These are phyloP conservation scores for Leptoclinus maculatus DNA, from an alignment of 2,797 vertebrate species.

Conservation along the genomic window DNA sequence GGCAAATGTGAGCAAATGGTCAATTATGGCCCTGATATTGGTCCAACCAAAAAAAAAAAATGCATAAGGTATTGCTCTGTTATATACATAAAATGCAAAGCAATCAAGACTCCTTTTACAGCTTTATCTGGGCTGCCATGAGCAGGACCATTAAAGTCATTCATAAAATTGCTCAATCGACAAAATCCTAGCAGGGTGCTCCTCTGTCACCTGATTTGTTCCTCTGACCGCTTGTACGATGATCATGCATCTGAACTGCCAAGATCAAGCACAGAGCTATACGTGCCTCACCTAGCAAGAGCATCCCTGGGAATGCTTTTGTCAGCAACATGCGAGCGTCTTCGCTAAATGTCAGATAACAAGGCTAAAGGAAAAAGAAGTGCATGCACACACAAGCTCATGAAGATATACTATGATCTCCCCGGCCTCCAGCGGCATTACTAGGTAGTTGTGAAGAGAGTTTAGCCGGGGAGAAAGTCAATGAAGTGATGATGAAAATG, in stretches of 20 bases:
- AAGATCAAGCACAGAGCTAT: constrained; percentile 59
- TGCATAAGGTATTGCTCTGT: not conserved
- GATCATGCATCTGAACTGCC: constrained; percentile 51
- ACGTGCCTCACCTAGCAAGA: constrained; percentile 22
- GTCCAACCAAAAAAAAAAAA: constrained; percentile 3
- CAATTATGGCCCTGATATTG: not conserved
- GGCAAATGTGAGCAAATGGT: not conserved
- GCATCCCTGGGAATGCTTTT: constrained; percentile 53
- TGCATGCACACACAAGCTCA: constrained; percentile 63
- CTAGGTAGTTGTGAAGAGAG: constrained; percentile 70
- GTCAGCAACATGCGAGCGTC: constrained; percentile 69
- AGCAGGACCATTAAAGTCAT: constrained; percentile 35
- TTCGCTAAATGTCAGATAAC: constrained; percentile 73
- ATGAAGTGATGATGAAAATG: constrained; percentile 83
- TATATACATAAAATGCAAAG: not conserved
- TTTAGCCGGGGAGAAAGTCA: constrained; percentile 79
- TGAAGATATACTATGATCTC: constrained; percentile 67
- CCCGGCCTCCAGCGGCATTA: constrained; percentile 68
- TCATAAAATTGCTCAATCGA: constrained; percentile 49
- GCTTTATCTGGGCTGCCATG: constrained; percentile 4
- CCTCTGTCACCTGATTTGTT: constrained; percentile 44
- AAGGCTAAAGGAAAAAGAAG: constrained; percentile 62
- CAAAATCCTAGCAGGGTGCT: constrained; percentile 29
- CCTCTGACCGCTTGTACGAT: constrained; percentile 51
- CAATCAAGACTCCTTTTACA: constrained; percentile 3